These are phyloP conservation scores for Chauna torquata DNA, from an alignment of 2,113 vertebrate species.

Conservation along the genomic window DNA sequence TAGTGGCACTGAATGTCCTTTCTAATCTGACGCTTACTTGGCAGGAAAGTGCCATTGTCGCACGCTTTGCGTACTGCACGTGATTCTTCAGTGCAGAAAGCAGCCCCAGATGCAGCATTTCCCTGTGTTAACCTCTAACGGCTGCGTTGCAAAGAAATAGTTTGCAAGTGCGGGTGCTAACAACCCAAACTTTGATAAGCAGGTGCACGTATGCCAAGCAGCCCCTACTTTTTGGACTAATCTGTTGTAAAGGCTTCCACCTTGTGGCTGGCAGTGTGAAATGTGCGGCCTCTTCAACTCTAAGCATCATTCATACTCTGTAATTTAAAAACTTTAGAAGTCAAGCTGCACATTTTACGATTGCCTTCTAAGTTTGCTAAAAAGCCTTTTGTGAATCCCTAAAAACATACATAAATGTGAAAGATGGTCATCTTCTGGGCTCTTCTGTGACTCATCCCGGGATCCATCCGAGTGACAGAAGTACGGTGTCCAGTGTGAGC, in stretches of 20 bases:
- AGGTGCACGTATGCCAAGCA: not conserved
- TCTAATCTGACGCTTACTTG: not conserved
- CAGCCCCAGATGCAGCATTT: not conserved
- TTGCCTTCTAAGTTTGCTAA: not conserved
- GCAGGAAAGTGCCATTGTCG: not conserved
- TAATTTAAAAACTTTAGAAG: not conserved
- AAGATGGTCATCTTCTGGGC: not conserved
- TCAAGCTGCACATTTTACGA: not conserved
- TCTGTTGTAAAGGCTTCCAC: slow-evolving; percentile 68
- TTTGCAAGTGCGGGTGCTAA: not conserved
- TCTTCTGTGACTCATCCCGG: not conserved
- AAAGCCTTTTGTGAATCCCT: not conserved
- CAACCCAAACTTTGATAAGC: not conserved
- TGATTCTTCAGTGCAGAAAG: not conserved
- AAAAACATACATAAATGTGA: not conserved
- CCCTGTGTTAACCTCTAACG: not conserved
- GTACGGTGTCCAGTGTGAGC: not conserved
- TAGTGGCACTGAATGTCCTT: not conserved
- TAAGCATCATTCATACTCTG: not conserved
- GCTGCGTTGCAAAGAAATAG: not conserved
- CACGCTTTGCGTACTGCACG: accelerated
- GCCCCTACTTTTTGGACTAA: not conserved
- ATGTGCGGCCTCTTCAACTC: not conserved
- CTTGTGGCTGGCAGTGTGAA: slow-evolving; percentile 58
- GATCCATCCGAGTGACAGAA: not conserved